Percentiles rank a stretch among this genome's conserved stretches.
These are phyloP conservation scores for Drosophila cognata DNA, from an alignment of 2,888 invertebrate genomes.

Conservation along the genomic window DNA sequence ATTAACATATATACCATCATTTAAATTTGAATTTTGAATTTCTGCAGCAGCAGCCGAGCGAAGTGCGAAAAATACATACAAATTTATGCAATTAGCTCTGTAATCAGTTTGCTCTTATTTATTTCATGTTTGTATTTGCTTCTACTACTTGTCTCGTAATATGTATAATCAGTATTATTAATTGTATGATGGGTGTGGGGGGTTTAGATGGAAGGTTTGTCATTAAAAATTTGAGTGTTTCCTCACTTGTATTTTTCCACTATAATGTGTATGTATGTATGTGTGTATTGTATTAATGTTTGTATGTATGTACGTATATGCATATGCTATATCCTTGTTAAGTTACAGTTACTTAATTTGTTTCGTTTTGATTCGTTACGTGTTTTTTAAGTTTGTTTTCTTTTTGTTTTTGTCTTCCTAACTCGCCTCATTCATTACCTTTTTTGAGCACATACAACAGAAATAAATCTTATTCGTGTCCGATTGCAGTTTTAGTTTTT, in stretches of 20 bases:
- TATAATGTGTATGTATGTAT: constrained; percentile 47
- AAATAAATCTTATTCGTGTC: constrained; percentile 28
- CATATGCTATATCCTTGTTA: constrained; percentile 63
- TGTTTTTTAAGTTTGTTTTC: constrained; percentile 31
- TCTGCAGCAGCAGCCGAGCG: constrained; percentile 59
- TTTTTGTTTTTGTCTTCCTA: constrained; percentile 14
- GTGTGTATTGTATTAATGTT: constrained; percentile 30
- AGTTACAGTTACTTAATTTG: constrained; percentile 64
- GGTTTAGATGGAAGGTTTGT: constrained; percentile 21
- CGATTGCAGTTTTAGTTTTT: constrained; percentile 25
- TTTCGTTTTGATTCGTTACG: constrained; percentile 40
- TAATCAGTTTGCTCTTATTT: constrained; percentile 36
- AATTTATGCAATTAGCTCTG: constrained; percentile 26
- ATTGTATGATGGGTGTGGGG: constrained; percentile 20
- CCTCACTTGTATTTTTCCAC: constrained; percentile 39
- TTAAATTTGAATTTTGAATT: constrained; percentile 46
- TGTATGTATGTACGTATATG: constrained; percentile 42
- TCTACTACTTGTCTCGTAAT: constrained; percentile 46
- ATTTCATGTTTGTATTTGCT: constrained; percentile 17
- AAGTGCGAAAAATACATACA: constrained; percentile 55
- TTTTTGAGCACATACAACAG: constrained; percentile 54
- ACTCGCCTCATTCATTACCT: constrained; percentile 17
- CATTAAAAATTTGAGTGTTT: constrained; percentile 60
- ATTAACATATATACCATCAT: constrained; percentile 44
- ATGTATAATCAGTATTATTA: constrained; percentile 49